These are phyloP conservation scores for Ophion ellenae DNA, from an alignment of 2,888 invertebrate genomes.

Conservation along the genomic window DNA sequence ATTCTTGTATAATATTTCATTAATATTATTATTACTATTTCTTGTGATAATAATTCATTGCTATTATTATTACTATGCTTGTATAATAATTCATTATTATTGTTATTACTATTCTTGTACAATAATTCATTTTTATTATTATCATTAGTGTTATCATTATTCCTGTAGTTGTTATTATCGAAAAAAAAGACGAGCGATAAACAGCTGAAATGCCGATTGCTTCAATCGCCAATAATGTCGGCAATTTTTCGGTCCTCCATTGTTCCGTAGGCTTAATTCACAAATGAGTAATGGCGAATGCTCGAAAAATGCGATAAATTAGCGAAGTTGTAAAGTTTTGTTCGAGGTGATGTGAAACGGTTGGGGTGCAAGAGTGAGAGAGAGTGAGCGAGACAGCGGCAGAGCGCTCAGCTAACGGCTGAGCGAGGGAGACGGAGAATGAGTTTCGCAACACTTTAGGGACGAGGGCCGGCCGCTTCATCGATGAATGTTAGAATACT, in stretches of 20 bases:
- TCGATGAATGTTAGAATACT: background rate
- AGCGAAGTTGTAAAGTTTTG: background rate
- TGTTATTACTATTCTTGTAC: background rate
- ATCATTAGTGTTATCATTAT: background rate
- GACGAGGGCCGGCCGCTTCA: background rate
- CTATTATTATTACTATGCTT: background rate
- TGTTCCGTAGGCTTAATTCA: background rate
- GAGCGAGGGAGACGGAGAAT: background rate
- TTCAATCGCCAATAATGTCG: background rate
- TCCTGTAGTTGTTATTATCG: background rate
- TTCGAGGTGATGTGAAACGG: too few species aligned
- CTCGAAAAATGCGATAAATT: background rate
- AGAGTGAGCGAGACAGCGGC: too few species aligned
- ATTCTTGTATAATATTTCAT: background rate
- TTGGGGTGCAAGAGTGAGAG: background rate
- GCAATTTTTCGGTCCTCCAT: background rate
- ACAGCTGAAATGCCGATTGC: background rate
- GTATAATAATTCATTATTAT: background rate
- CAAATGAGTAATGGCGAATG: background rate
- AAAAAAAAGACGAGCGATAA: constrained; percentile 20
- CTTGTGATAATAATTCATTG: too few species aligned
- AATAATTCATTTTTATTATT: background rate
- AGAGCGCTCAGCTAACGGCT: too few species aligned
- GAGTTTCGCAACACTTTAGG: background rate
- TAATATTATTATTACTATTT: background rate